Conservation (phyloP, 2,797 vertebrate species). For the Thamnophis elegans region DNA sequence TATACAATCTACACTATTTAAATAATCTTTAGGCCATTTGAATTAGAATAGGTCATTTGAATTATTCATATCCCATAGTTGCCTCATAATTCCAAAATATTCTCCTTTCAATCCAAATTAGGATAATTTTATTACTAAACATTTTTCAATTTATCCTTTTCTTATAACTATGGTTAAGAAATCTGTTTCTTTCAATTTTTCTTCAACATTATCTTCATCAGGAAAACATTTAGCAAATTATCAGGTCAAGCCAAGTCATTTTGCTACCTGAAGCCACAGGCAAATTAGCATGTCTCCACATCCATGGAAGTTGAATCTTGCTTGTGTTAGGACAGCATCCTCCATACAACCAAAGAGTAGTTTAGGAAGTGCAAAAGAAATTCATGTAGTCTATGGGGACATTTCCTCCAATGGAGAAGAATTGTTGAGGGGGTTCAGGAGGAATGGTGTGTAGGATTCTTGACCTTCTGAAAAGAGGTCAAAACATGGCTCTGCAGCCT, state of each 20-base stretch:
- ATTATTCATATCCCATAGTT: background rate
- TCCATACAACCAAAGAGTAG: background rate
- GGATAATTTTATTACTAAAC: background rate
- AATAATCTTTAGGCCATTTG: background rate
- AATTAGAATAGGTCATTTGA: background rate
- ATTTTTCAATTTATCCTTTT: background rate
- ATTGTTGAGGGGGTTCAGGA: background rate
- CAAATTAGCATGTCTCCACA: background rate
- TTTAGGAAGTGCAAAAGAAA: background rate
- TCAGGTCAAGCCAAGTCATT: background rate
- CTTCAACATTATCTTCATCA: background rate
- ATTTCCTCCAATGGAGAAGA: background rate
- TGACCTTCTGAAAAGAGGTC: background rate
- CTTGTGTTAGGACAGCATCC: background rate
- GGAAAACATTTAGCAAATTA: background rate
- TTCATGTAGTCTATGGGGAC: background rate
- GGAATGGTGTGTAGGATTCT: background rate
- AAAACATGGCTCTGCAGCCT: background rate
- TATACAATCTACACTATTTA: background rate
- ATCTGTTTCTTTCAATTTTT: background rate
- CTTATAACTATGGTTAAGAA: background rate
- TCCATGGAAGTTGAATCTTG: background rate
- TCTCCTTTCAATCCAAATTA: background rate
- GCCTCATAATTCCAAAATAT: background rate
- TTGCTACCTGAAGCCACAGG: background rate